A percentile compares a stretch with the other conserved stretches of the same genome.
phyloP scores from a whole-genome alignment of 1,140 invertebrate genomes.

The Drosophila melanica region DNA sequence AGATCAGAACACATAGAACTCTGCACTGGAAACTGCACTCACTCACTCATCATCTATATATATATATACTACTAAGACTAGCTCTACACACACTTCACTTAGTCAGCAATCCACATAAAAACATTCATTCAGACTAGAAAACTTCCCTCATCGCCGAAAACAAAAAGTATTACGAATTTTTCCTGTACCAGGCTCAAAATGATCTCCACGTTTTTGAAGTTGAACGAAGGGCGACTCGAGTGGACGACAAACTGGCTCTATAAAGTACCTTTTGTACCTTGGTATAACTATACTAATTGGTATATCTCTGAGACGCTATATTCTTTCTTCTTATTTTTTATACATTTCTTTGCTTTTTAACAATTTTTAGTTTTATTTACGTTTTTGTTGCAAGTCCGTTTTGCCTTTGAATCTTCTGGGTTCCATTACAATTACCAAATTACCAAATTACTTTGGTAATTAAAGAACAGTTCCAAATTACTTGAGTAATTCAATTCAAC shows the following conservation, averaged over 20 bases:
- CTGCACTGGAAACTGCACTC: constrained; percentile 37
- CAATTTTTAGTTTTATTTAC: background rate
- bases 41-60: constrained; percentile 14
- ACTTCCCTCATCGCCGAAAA: background rate
- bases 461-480: constrained; percentile 18
- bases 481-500: constrained; percentile 2
- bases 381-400: background rate
- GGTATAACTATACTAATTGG: constrained; percentile 17
- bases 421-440: background rate
- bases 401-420: background rate
- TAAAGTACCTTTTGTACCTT: constrained; percentile 43
- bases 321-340: constrained; percentile 25
- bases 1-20: constrained; percentile 19
- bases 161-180: constrained; percentile 46
- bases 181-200: constrained; percentile 24
- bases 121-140: background rate
- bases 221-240: constrained; percentile 6
- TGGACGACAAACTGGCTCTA: constrained; percentile 32
- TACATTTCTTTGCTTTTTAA: constrained; percentile 10
- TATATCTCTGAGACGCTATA: constrained; percentile 40
- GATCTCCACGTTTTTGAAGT: constrained; percentile 48
- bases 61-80: constrained; percentile 36
- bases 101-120: background rate
- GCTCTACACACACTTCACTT: constrained; percentile 30
- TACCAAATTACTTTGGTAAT: constrained; percentile 9